These are phyloP conservation scores for Agrochola circellaris DNA, from an alignment of 2,888 invertebrate genomes.

Conservation along the genomic window DNA sequence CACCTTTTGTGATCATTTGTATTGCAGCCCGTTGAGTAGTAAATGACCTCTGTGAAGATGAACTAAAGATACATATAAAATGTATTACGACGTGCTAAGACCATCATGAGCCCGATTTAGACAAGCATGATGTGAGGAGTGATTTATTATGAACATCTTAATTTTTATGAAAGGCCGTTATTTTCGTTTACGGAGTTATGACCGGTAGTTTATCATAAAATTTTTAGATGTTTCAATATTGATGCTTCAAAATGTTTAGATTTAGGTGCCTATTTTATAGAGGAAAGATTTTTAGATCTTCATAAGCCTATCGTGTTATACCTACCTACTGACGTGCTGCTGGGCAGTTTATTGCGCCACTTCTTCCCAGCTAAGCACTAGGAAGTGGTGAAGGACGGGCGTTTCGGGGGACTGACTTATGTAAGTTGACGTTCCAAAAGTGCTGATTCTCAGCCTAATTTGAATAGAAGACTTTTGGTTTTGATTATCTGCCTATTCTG, in stretches of 20 bases:
- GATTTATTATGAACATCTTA: slow-evolving; percentile 56
- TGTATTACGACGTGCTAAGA: slow-evolving; percentile 35
- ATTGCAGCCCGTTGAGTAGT: slow-evolving; percentile 29
- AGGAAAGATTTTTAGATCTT: not conserved
- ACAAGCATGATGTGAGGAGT: slow-evolving; percentile 27
- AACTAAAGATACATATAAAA: slow-evolving; percentile 55
- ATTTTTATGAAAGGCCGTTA: slow-evolving; percentile 50
- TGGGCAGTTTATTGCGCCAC: no score
- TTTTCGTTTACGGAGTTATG: slow-evolving; percentile 50
- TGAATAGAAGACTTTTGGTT: no score
- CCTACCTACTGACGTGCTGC: not conserved
- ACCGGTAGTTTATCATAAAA: slow-evolving; percentile 55
- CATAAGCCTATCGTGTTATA: not conserved
- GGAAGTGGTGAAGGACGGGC: no score
- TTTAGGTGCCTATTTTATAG: slow-evolving; percentile 5
- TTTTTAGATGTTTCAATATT: slow-evolving; percentile 37
- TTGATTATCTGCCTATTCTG: no score
- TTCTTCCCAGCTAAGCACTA: no score
- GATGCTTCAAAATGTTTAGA: slow-evolving; percentile 32
- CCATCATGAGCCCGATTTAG: slow-evolving; percentile 50
- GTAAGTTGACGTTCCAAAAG: no score
- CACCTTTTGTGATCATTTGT: slow-evolving; percentile 44
- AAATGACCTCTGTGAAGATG: slow-evolving; percentile 48
- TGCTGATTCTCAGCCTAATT: no score
- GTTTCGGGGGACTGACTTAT: no score